Conservation (phyloP, 2,797 vertebrate species). For the Zalophus californianus region DNA sequence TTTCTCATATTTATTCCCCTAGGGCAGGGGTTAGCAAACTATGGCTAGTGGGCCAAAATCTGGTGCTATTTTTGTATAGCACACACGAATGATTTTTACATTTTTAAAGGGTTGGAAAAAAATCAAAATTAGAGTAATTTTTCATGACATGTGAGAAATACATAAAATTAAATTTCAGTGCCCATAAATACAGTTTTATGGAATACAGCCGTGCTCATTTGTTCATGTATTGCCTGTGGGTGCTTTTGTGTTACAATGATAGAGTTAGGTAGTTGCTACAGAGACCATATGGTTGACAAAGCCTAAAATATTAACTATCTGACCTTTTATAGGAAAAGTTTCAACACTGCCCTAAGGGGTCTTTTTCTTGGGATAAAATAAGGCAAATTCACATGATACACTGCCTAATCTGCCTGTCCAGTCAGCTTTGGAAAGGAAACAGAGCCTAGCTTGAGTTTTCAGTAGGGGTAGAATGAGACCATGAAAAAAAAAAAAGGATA, state of each 20-base stretch:
- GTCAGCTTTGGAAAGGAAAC: background rate
- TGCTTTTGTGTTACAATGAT: background rate
- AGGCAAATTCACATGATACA: background rate
- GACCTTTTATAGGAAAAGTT: background rate
- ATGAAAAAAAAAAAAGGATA: background rate
- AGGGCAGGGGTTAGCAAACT: conserved; percentile 12
- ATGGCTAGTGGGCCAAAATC: background rate
- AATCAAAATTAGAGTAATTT: conserved; percentile 22
- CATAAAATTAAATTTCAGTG: conserved; percentile 12
- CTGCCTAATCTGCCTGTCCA: background rate
- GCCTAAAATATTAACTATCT: background rate
- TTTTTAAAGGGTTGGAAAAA: conserved; percentile 34
- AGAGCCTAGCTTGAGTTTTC: background rate
- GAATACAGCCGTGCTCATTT: background rate
- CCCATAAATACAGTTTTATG: conserved; percentile 43
- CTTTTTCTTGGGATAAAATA: background rate
- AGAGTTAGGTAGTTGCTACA: background rate
- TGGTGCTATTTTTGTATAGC: background rate
- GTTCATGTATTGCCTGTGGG: background rate
- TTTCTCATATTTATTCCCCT: background rate
- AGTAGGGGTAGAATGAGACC: background rate
- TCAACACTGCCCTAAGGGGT: background rate
- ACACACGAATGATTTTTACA: conserved; percentile 37
- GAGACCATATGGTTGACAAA: background rate
- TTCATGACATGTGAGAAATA: conserved; percentile 33